These are phyloP conservation scores for Onychostruthus taczanowskii DNA, from an alignment of 2,113 vertebrate genomes.

Conservation along the genomic window DNA sequence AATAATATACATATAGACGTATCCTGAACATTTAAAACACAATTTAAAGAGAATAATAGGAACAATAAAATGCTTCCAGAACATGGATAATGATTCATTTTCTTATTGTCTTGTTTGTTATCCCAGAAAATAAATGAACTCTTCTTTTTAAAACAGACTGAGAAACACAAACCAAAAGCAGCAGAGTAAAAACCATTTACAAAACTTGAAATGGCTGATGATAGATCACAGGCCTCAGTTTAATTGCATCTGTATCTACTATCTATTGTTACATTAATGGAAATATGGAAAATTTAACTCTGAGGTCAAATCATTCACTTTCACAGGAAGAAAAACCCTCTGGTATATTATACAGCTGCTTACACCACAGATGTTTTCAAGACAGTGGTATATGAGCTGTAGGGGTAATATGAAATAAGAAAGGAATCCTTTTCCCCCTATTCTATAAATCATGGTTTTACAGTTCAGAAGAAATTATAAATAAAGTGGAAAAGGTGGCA, in stretches of 20 bases:
- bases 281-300: background rate
- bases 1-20: background rate
- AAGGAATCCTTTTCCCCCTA: background rate
- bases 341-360: background rate
- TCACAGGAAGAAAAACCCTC: background rate
- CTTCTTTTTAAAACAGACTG: background rate
- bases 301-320: background rate
- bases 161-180: background rate
- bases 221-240: background rate
- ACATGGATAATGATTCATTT: background rate
- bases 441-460: background rate
- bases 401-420: background rate
- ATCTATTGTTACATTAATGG: background rate
- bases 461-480: background rate
- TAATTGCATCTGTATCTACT: background rate
- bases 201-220: slow-evolving; percentile 13
- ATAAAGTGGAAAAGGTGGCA: background rate
- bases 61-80: background rate
- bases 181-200: background rate
- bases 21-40: background rate
- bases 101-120: background rate
- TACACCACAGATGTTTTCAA: background rate
- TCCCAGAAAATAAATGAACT: background rate
- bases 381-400: background rate
- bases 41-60: background rate